Conservation (phyloP, 2,888 invertebrate genomes). For the Rugalucina vietnamica region DNA sequence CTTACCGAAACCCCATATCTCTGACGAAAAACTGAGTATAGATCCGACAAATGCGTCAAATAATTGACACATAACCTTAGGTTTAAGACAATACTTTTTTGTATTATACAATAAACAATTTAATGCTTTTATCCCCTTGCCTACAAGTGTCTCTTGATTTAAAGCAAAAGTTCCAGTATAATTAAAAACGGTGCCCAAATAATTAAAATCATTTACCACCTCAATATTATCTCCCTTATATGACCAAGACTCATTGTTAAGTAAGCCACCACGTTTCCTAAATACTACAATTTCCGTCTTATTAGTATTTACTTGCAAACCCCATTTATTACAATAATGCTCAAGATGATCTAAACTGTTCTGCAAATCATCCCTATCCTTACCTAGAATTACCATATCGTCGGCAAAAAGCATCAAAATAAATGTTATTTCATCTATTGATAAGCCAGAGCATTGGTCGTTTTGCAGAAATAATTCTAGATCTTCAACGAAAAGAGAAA, state of each 20-base stretch:
- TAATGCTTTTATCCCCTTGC: conserved; percentile 31
- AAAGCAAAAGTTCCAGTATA: conserved; percentile 11
- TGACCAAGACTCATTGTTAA: conserved; percentile 5
- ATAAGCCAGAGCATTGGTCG: background rate
- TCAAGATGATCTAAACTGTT: conserved; percentile 6
- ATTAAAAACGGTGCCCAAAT: conserved; percentile 23
- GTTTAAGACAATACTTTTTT: background rate
- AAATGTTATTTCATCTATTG: conserved; percentile 11
- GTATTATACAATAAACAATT: background rate
- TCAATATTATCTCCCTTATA: conserved; percentile 9
- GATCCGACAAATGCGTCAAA: conserved; percentile 34
- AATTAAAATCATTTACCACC: conserved; percentile 26
- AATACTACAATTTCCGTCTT: conserved; percentile 29
- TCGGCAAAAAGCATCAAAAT: conserved; percentile 35
- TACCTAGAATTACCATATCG: conserved; percentile 30
- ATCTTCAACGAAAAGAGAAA: conserved; percentile 18
- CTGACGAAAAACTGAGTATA: conserved; percentile 17
- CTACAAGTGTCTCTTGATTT: background rate
- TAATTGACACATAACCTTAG: conserved; percentile 25
- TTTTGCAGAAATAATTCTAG: conserved; percentile 20
- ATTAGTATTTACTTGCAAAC: conserved; percentile 13
- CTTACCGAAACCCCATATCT: conserved; percentile 17
- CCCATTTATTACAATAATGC: conserved; percentile 26
- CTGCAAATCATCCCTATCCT: conserved; percentile 12
- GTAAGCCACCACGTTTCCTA: conserved; percentile 6